These are phyloP conservation scores for Phyllotis vaccarum DNA, from an alignment of 2,797 vertebrate genomes.

Conservation along the genomic window DNA sequence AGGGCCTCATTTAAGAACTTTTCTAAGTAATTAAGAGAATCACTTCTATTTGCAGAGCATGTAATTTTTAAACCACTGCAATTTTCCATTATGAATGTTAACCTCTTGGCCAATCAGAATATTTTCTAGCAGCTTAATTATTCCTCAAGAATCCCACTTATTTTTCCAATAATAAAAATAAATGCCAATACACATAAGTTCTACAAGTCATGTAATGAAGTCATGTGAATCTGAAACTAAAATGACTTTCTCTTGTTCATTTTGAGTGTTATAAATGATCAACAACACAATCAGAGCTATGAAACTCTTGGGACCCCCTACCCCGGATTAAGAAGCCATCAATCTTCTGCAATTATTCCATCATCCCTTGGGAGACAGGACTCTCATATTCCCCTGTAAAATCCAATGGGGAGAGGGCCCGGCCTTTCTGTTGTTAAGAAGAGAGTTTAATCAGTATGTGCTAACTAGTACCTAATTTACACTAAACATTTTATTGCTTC, in stretches of 20 bases:
- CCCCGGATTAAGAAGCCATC: neutral
- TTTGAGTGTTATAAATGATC: neutral
- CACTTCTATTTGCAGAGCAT: conserved; percentile 64
- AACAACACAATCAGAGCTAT: neutral
- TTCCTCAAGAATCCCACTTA: conserved; percentile 66
- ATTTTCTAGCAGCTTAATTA: conserved; percentile 72
- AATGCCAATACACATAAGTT: conserved; percentile 56
- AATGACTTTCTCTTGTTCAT: neutral
- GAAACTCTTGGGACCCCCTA: neutral
- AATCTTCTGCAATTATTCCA: neutral
- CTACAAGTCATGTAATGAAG: conserved; percentile 8
- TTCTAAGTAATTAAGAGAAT: conserved; percentile 68
- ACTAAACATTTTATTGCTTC: neutral
- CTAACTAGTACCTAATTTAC: neutral
- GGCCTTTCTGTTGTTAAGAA: neutral
- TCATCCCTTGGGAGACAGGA: neutral
- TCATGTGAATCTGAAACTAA: conserved; percentile 25
- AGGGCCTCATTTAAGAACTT: conserved; percentile 57
- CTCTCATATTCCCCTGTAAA: neutral
- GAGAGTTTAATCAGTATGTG: neutral
- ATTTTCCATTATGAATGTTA: conserved; percentile 74
- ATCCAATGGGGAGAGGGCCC: neutral
- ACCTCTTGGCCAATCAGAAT: conserved; percentile 71
- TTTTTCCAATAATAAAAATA: conserved; percentile 73
- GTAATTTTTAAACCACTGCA: conserved; percentile 66